Evolutionary conservation across 1,140 invertebrate species (phyloP), one percentile per base, ranked within the genome.

Genomic region (Drosophila orosa): DNA sequence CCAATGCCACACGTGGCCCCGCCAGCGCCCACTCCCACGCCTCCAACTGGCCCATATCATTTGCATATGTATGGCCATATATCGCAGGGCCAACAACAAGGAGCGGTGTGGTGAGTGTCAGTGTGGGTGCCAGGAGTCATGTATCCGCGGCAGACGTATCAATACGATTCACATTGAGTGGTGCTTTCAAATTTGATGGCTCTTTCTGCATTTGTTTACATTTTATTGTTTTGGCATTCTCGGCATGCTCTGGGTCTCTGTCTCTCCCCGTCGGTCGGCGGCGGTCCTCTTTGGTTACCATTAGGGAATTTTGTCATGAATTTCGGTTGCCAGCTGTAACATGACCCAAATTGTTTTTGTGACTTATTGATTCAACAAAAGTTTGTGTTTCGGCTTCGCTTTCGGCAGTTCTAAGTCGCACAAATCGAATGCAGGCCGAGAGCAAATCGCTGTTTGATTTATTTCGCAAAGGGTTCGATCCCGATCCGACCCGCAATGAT

Each of bases 301-400:
- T 82, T 82, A 78, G 84, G 86, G 82, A 84, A 79, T 84, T 77
- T 91, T 91, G 90, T 90, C 90, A 90, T 91, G 90, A 85, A 91
- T 69, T 77, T 63, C 74, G 65, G 62, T 82, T 67, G 77, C 74
- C 65, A 68, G 60, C 62, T 91, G 90, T 75, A 91, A 91, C 86
- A 76, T 89, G 90, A 91, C 80, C 90, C 75, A 86, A 91, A 90
- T 91, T 76, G 80, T 83, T 78, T 78, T 81, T 80, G 74, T 91
- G 74, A 79, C 84, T 91, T 91, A 91, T 91, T 91, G 90, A 91
- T 91, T 91, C 83, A 91, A 91, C 90, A 91, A 91, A 91, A 77
- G 78, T 82, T 69, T 35, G 31, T 54, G 50, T 9, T 10, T 35
- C 31, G 50, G 50, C 50, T 35, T 35, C 31, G 50, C 50, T 54